Conservation (phyloP, 2,888 invertebrate genomes). For the Microplitis manilae region DNA sequence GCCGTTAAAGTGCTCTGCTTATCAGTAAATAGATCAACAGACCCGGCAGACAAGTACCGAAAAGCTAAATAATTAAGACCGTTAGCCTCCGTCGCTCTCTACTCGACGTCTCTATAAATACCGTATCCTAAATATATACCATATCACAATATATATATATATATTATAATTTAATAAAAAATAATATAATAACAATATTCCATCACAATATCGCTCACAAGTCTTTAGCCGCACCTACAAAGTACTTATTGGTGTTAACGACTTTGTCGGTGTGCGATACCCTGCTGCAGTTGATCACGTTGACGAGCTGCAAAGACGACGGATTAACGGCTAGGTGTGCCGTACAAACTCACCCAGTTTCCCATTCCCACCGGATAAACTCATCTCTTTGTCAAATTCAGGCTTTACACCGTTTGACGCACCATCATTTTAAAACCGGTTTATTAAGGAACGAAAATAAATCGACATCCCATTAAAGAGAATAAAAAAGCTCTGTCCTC, state of each 20-base stretch:
- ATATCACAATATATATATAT: too few species aligned
- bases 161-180: too few species aligned
- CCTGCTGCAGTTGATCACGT: conserved; percentile 20
- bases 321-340: conserved; percentile 33
- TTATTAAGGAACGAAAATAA: not conserved
- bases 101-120: too few species aligned
- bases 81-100: not conserved
- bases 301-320: conserved; percentile 28
- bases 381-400: conserved; percentile 27
- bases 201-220: not conserved
- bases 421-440: conserved; percentile 6
- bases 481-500: not conserved
- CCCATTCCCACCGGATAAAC: conserved; percentile 17
- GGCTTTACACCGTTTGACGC: conserved; percentile 27
- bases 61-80: not conserved
- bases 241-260: conserved; percentile 27
- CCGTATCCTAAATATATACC: too few species aligned
- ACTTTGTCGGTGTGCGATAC: conserved; percentile 5
- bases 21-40: not conserved
- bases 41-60: not conserved
- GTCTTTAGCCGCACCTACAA: conserved; percentile 3
- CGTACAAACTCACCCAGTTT: not conserved
- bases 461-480: not conserved
- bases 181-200: too few species aligned
- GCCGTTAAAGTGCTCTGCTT: not conserved